Evolutionary conservation across 2,797 vertebrate genomes (phyloP).

Genomic region (Arremon aurantiirostris): DNA sequence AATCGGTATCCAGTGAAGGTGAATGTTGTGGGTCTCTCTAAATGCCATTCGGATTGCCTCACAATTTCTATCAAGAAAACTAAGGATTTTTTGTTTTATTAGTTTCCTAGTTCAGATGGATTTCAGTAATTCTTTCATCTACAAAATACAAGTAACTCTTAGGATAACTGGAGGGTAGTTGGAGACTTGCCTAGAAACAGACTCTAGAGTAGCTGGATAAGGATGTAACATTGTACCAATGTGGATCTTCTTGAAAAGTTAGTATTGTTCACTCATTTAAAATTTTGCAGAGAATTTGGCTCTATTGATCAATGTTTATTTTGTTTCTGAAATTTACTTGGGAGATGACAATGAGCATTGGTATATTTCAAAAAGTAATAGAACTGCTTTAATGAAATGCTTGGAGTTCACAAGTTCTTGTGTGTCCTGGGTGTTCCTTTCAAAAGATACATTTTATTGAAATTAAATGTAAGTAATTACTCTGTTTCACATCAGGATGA

Average conservation of each 20-base stretch:
- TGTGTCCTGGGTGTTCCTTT: background rate
- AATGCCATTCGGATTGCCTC: background rate
- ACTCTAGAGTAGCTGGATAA: background rate
- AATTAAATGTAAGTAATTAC: background rate
- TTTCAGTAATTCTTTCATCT: background rate
- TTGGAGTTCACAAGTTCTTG: background rate
- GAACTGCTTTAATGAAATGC: background rate
- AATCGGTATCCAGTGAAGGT: background rate
- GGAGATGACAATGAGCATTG: background rate
- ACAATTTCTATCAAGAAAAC: background rate
- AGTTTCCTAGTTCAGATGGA: background rate
- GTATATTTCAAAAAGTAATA: background rate
- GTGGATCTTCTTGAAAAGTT: background rate
- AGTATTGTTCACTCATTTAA: background rate
- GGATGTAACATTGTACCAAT: background rate
- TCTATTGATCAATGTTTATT: background rate
- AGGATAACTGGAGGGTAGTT: background rate
- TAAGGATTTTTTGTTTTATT: background rate
- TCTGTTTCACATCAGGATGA: background rate
- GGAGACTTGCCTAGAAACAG: background rate
- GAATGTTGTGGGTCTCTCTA: background rate
- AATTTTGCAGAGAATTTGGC: background rate
- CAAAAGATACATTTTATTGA: background rate
- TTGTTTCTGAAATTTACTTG: background rate
- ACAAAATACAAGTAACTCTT: background rate